These are phyloP conservation scores for Leptodactylus fuscus DNA, from an alignment of 2,113 vertebrate species.

Conservation along the genomic window DNA sequence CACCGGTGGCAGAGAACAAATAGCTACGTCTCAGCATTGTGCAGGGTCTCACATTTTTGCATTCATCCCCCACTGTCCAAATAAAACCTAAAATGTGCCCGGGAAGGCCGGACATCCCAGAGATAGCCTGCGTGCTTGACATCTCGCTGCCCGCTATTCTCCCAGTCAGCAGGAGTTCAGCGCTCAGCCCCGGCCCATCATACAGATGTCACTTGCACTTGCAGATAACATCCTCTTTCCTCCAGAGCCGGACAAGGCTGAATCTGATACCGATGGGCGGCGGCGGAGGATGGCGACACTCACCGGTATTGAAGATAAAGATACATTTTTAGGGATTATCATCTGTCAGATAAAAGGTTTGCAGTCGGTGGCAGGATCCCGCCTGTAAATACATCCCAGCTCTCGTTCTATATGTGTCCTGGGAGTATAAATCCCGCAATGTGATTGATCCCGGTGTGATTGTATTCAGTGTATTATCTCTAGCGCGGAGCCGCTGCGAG, in stretches of 20 bases:
- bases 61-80: neutral
- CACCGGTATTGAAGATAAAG: neutral
- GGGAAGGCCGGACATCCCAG: neutral
- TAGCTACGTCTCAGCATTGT: neutral
- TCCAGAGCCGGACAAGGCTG: neutral
- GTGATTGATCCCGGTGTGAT: slow-evolving; percentile 23
- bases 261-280: neutral
- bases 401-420: neutral
- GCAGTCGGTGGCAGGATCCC: neutral
- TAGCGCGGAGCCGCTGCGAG: neutral
- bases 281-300: neutral
- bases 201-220: neutral
- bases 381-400: neutral
- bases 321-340: slow-evolving; percentile 6
- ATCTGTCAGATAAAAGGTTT: neutral
- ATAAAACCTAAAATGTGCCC: neutral
- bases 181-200: neutral
- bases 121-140: neutral
- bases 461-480: slow-evolving; percentile 31
- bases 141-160: neutral
- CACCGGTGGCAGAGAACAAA: neutral
- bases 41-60: neutral
- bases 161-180: neutral
- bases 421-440: slow-evolving; percentile 10
- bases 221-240: neutral